Conservation (phyloP, 37 sponge, comb jelly and placozoan genomes). For the Spongilla lacustris region DNA sequence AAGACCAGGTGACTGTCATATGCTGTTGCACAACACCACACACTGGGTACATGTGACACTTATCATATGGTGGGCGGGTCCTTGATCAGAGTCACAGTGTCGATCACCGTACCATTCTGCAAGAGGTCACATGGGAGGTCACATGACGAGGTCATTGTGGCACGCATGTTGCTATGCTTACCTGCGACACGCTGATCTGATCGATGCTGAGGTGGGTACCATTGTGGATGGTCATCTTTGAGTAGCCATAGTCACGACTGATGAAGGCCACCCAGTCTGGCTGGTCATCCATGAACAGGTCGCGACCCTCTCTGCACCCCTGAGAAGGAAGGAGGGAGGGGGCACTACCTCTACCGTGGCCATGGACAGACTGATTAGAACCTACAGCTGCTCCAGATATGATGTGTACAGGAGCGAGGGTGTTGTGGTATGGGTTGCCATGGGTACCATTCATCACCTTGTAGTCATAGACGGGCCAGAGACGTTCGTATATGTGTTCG, state of each 20-base stretch:
- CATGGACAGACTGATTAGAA: too few relatives aligned
- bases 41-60: neutral
- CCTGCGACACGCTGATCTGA: constrained; percentile 47
- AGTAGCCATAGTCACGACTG: constrained; percentile 41
- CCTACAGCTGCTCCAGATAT: constrained; percentile 33
- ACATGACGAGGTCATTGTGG: neutral
- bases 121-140: neutral
- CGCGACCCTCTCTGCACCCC: constrained; percentile 39
- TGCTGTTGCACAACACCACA: neutral
- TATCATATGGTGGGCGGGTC: neutral
- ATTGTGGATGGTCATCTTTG: constrained; percentile 50
- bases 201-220: constrained; percentile 36
- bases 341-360: too few relatives aligned
- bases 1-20: neutral
- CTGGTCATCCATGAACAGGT: neutral
- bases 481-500: constrained; percentile 47
- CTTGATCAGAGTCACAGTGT: constrained; percentile 18
- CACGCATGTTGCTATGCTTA: neutral
- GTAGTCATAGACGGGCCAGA: constrained; percentile 47
- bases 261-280: constrained; percentile 42
- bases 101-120: constrained; percentile 19
- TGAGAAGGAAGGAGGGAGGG: neutral
- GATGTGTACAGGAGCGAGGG: constrained; percentile 32
- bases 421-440: constrained; percentile 12
- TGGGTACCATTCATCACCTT: constrained; percentile 18